Evolutionary conservation across 1,140 invertebrate genomes (phyloP).

Genomic region (Aphis gossypii): DNA sequence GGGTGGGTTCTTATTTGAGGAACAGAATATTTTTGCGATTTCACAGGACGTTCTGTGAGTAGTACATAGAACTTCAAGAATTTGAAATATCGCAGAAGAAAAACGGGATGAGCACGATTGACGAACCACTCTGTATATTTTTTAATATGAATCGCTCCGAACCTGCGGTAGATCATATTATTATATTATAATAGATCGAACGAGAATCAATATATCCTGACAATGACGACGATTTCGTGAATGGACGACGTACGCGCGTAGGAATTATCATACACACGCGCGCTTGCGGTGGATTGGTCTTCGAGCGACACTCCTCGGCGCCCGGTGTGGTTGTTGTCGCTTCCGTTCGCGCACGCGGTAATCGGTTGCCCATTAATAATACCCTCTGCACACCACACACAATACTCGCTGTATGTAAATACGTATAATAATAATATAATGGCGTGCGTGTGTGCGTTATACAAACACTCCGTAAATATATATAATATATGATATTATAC

Average conservation of each 20-base stretch:
- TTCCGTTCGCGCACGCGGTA: neutral
- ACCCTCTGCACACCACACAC: neutral
- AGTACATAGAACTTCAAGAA: no score
- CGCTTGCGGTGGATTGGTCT: neutral
- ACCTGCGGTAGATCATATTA: no score
- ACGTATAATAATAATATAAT: neutral
- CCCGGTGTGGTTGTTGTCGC: neutral
- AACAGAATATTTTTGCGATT: no score
- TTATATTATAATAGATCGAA: neutral
- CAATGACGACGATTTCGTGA: neutral
- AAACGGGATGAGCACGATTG: no score
- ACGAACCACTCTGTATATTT: no score
- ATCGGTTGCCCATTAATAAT: constrained; percentile 28
- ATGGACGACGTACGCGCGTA: neutral
- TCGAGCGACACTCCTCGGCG: neutral
- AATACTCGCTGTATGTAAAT: neutral
- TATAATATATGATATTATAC: neutral
- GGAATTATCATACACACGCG: neutral
- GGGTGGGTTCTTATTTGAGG: no score
- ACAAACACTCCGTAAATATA: neutral
- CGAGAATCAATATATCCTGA: neutral
- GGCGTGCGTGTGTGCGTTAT: neutral
- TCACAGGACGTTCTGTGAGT: no score
- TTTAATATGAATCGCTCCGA: neutral
- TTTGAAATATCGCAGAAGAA: no score